Evolutionary conservation across 2,797 vertebrate genomes (phyloP), one percentile per base, ranked within the genome.

Genomic region (Mionectes olivaceus): DNA sequence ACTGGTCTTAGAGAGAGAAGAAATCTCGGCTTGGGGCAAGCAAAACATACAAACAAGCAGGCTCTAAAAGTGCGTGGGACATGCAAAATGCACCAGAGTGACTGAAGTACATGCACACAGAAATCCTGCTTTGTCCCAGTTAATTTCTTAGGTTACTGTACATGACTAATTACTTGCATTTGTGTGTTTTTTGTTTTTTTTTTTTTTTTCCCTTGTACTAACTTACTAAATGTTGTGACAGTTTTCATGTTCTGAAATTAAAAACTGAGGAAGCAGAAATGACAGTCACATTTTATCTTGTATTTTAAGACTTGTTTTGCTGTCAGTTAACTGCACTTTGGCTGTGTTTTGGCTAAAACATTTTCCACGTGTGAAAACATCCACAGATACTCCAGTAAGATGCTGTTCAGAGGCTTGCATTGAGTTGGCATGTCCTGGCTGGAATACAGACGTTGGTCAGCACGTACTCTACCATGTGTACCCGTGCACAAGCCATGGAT

Each of bases 41-140:
- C 86, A 92, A 85, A 94, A 94, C 87, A 24, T n/a, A 61, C 1
- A 3, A 91, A 65, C 86, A 89, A 35, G 56, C 76, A 94, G 92
- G 85, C 91, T 89, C 83, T 53, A 82, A 65, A 74, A 68, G 90
- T 77, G 92, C 85, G 47, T 87, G 67, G 85, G 61, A 84, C 96
- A 97, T 97, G 97, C 97, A 93, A 89, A 97, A 95, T 93, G 97
- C 95, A 90, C 94, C 78, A 23, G 64, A 61, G 92, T 90, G 80
- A 85, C 87, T 94, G 56, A 95, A 95, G 94, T 91, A 90, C 97
- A 93, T 95, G 97, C 97, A 96, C 57, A 52, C 76, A 83, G 91
- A 81, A 91, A 44, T 60, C 84, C 89, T 89, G 83, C 85, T 88
- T 92, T 92, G 44, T 89, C 82, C 49, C n/a, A 44, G 41, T 47